These are phyloP conservation scores for Heliconius erato DNA, from an alignment of 2,888 invertebrate genomes.

Conservation along the genomic window DNA sequence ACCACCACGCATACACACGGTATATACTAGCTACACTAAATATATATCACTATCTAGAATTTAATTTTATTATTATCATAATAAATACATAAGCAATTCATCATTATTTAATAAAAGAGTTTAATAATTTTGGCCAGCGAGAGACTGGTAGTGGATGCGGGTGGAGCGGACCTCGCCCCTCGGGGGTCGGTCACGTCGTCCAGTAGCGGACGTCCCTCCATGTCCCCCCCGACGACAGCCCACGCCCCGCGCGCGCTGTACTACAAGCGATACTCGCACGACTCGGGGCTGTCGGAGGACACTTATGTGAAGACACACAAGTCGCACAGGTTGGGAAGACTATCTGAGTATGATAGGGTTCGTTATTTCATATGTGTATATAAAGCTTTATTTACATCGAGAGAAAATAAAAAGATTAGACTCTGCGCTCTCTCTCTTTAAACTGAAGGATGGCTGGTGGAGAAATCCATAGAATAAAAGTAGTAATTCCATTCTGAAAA, in stretches of 20 bases:
- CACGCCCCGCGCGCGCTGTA: constrained; percentile 36
- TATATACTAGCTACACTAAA: neutral
- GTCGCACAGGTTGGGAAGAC: constrained; percentile 56
- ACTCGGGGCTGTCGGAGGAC: constrained; percentile 76
- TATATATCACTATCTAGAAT: neutral
- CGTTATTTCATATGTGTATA: no score
- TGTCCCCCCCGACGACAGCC: constrained; percentile 24
- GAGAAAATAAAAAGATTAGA: no score
- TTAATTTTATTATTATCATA: no score
- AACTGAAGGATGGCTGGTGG: neutral
- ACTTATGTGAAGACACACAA: constrained; percentile 63
- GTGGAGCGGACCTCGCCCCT: constrained; percentile 55
- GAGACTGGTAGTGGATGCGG: constrained; percentile 71
- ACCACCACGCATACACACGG: constrained; percentile 41
- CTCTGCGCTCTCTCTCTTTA: neutral
- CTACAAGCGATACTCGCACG: constrained; percentile 71
- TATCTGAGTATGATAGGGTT: no score
- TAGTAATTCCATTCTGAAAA: neutral
- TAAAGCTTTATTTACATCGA: no score
- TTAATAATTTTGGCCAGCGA: constrained; percentile 50
- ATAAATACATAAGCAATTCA: no score
- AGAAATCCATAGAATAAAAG: neutral
- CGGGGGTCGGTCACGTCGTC: constrained; percentile 39
- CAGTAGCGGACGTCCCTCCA: constrained; percentile 37
- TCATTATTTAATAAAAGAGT: neutral